These are phyloP conservation scores for Daubentonia madagascariensis DNA, from an alignment of 2,113 vertebrate genomes.

Conservation along the genomic window DNA sequence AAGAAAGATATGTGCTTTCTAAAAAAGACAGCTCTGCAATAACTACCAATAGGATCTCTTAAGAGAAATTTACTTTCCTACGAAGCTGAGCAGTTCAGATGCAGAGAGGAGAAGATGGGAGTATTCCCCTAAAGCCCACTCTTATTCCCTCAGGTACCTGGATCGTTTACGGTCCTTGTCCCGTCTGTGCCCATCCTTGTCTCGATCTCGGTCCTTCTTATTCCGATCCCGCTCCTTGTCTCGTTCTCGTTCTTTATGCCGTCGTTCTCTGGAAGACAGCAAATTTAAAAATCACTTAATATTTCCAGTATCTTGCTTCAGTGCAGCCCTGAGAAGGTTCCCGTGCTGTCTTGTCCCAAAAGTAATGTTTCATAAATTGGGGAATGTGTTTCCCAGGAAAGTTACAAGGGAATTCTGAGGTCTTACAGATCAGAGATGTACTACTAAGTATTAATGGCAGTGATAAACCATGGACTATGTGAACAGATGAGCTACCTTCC, in stretches of 20 bases:
- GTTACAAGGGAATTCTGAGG: neutral
- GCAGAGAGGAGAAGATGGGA: neutral
- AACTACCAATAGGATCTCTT: neutral
- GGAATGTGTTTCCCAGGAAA: neutral
- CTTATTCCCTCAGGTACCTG: slow-evolving; percentile 79
- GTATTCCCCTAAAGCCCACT: neutral
- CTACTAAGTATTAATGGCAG: neutral
- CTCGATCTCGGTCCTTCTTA: slow-evolving; percentile 93
- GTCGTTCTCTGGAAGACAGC: slow-evolving; percentile 86
- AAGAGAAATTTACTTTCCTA: neutral
- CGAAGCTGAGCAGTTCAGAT: neutral
- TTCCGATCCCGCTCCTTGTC: slow-evolving; percentile 89
- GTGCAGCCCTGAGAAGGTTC: neutral
- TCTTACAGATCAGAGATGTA: neutral
- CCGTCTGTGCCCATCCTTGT: slow-evolving; percentile 90
- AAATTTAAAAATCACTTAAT: neutral
- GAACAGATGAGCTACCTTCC: neutral
- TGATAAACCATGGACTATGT: neutral
- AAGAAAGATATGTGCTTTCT: neutral
- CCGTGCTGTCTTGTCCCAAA: neutral
- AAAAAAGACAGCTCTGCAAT: neutral
- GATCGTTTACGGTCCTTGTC: slow-evolving; percentile 92
- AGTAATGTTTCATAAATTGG: neutral
- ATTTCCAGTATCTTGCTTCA: neutral
- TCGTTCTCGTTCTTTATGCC: slow-evolving; percentile 91